Evolutionary conservation across 2,888 invertebrate genomes (phyloP), one percentile per base, ranked within the genome.

Genomic region (Salticus scenicus): DNA sequence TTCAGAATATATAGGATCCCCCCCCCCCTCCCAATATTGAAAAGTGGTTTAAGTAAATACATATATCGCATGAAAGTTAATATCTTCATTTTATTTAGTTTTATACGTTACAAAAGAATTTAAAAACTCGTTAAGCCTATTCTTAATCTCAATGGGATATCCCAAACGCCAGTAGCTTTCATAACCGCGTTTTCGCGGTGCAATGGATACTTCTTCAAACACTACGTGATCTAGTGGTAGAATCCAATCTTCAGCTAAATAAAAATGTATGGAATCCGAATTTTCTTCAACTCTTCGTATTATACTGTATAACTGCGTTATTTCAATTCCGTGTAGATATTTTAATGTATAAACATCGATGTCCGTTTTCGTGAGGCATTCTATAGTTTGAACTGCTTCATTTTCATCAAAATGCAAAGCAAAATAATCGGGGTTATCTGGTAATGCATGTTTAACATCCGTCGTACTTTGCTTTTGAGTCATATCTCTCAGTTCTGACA

Each of bases 361-460:
- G 14, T 71, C 63, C 41, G 41, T 78, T 14, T 72, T 67, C 1
- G 83, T 84, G 10, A 84, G 28, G 30, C 72, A 77, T 72, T 84
- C 77, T 8, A 84, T 63, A 8, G 57, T 78, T 63, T 78, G 28
- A 17, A 84, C 66, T 1, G 31, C 5, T 69, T 72, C 73, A 17
- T 47, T 20, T 41, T 27, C 0, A 24, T 69, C 42, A 20, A 84
- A 77, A 7, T 67, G 41, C 0, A 84, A 30, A 7, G 83, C 24
- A 24, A 84, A 77, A 17, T 67, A 84, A 20, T 77, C 83, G 17
- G 83, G 83, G 57, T 51, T 67, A 24, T 72, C 41, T n/a, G 83
- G 77, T 27, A 57, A 73, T 30, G 10, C 12, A 37, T n/a, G 42
- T 69, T 67, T n/a, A 1, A 20, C 24, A 41, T 33, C 57, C 1